Percentiles rank a stretch among this genome's conserved stretches.
Conservation (phyloP, 2,888 invertebrate species). For the Dolomedes plantarius region DNA sequence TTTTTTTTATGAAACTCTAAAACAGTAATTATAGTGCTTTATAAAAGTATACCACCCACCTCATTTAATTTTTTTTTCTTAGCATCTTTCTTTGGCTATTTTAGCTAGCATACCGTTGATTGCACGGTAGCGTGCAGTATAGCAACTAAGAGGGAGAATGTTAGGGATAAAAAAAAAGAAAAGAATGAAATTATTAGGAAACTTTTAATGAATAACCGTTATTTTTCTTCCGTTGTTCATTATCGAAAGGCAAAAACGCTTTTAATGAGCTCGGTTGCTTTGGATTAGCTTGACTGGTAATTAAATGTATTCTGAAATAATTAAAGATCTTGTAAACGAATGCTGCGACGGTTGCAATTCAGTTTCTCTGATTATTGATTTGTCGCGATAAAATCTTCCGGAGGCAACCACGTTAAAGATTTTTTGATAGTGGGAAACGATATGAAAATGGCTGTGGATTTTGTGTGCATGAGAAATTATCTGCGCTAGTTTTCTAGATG, state of each 20-base stretch:
- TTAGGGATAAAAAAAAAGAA: not conserved
- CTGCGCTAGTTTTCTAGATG: too few relatives aligned
- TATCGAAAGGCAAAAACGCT: conserved; percentile 36
- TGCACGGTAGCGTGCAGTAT: conserved; percentile 20
- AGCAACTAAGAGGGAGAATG: conserved; percentile 2
- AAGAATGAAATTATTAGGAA: conserved; percentile 44
- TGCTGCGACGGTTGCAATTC: conserved; percentile 1
- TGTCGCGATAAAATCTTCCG: not conserved
- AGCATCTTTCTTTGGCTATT: not conserved
- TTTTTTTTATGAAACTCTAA: not conserved
- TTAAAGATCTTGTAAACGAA: conserved; percentile 35
- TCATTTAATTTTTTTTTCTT: conserved; percentile 11
- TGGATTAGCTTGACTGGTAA: conserved; percentile 35
- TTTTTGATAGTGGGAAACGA: not conserved
- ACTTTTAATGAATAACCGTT: conserved; percentile 43
- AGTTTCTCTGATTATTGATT: conserved; percentile 33
- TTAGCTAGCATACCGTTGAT: not conserved
- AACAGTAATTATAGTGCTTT: conserved; percentile 32
- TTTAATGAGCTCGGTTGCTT: conserved; percentile 38
- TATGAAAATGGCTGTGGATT: not conserved
- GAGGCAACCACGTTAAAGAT: conserved; percentile 1
- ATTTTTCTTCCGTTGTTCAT: conserved; percentile 41
- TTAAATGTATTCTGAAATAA: conserved; percentile 54
- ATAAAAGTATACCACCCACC: conserved; percentile 5
- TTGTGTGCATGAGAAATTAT: not conserved